Evolutionary conservation across 1,140 invertebrate genomes (phyloP), one percentile per base, ranked within the genome.

Genomic region (Drosophila willistoni): DNA sequence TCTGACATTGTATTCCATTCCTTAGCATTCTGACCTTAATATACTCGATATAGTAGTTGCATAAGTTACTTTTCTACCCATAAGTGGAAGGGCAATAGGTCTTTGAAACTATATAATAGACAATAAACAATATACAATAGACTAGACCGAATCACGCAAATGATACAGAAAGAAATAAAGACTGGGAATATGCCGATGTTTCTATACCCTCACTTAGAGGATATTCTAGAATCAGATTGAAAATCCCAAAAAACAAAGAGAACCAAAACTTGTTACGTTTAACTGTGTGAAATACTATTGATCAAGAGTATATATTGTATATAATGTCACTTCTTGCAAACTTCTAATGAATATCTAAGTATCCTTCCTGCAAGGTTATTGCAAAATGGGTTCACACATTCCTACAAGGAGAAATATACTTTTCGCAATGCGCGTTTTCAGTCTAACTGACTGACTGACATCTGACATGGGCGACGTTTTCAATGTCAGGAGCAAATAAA

Each of bases 121-220:
- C n/a, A n/a, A n/a, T n/a, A n/a, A n/a, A n/a, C n/a, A n/a, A n/a
- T n/a, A n/a, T n/a, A 14, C 17, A 36, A 13, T 14, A 68, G 84
- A 83, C 84, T 81, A 84, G 71, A 44, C 9, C 59, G 34, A 54
- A 64, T 87, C 72, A 79, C 76, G 75, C 76, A 77, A 82, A n/a
- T n/a, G n/a, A n/a, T n/a, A n/a, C n/a, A n/a, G n/a, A n/a, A n/a
- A n/a, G n/a, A n/a, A n/a, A n/a, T n/a, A n/a, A n/a, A n/a, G n/a
- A n/a, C n/a, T n/a, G n/a, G n/a, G 19, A 9, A 51, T 9, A 22
- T 14, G 2, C 44, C 17, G 0, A 51, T 22, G 10, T 51, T 51
- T 19, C 7, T 5, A 51, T 51, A 51, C 14, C 0, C 17, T 51
- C 12, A 17, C 44, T n/a, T n/a, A n/a, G 34, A 36, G 10, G 1